A percentile compares a stretch with the other conserved stretches of the same genome.
phyloP scores from a whole-genome alignment of 2,797 vertebrate species.

The Cyprinella venusta region DNA sequence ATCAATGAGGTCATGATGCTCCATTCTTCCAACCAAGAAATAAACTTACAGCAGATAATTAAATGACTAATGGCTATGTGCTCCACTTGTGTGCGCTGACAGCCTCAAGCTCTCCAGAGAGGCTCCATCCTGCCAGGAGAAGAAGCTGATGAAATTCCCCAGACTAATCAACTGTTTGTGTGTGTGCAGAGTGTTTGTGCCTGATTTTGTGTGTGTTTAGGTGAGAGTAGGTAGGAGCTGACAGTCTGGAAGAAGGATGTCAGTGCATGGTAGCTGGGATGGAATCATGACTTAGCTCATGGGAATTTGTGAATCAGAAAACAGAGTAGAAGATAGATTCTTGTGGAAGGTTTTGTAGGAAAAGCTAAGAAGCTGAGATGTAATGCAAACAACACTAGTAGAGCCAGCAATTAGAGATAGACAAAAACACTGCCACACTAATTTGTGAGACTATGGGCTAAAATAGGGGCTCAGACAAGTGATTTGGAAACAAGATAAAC shows the following conservation, averaged over 20 bases:
- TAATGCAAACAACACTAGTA: slow-evolving; percentile 3
- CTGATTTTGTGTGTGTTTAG: slow-evolving; percentile 32
- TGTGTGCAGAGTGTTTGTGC: slow-evolving; percentile 38
- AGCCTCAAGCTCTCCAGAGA: slow-evolving; percentile 55
- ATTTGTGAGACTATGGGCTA: not conserved
- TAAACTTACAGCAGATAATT: slow-evolving; percentile 57
- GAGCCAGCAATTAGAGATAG: not conserved
- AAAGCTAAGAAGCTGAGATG: slow-evolving; percentile 29
- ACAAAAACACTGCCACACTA: slow-evolving; percentile 3
- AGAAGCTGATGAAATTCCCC: slow-evolving; percentile 61
- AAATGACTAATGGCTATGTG: slow-evolving; percentile 58
- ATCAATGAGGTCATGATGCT: slow-evolving; percentile 45
- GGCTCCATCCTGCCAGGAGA: slow-evolving; percentile 52
- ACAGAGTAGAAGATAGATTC: slow-evolving; percentile 34
- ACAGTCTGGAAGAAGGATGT: slow-evolving; percentile 53
- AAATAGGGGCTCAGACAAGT: not conserved
- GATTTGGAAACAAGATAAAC: not conserved
- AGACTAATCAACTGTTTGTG: slow-evolving; percentile 55
- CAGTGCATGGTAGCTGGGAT: slow-evolving; percentile 32
- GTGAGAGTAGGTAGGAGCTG: slow-evolving; percentile 50
- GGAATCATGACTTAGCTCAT: slow-evolving; percentile 46
- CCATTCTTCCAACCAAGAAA: slow-evolving; percentile 52
- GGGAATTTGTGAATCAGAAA: slow-evolving; percentile 50
- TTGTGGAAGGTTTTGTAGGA: not conserved
- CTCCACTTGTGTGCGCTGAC: slow-evolving; percentile 56